Conservation (phyloP, 2,888 invertebrate genomes). For the Branchinecta sandiegonensis region DNA sequence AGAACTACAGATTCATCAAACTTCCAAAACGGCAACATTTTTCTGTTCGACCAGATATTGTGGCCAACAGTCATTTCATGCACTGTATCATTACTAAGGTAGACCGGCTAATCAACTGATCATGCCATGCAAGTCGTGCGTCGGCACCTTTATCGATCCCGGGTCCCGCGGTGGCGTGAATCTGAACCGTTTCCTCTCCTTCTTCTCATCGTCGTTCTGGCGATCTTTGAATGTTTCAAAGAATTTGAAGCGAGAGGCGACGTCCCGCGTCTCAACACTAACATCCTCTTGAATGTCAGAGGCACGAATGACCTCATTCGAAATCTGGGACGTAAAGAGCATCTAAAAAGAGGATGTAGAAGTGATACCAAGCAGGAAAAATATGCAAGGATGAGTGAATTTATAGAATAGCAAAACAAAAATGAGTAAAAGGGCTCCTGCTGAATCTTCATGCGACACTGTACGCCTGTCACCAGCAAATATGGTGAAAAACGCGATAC, state of each 20-base stretch:
- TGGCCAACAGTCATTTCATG: too few relatives aligned
- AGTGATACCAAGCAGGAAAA: too few relatives aligned
- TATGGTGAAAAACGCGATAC: too few relatives aligned
- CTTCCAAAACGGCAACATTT: too few relatives aligned
- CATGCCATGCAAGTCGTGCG: conserved; percentile 25
- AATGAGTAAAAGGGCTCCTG: too few relatives aligned
- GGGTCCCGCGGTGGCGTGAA: conserved; percentile 77
- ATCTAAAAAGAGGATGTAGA: neutral
- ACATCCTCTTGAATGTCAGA: conserved; percentile 59
- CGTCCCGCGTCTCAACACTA: conserved; percentile 61
- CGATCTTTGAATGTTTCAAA: conserved; percentile 73
- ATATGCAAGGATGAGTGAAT: too few relatives aligned
- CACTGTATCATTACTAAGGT: conserved; percentile 21
- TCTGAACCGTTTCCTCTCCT: conserved; percentile 51
- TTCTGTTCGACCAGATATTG: too few relatives aligned
- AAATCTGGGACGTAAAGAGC: conserved; percentile 17
- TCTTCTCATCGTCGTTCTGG: conserved; percentile 36
- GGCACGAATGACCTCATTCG: conserved; percentile 55
- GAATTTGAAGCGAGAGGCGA: conserved; percentile 73
- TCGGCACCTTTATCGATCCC: conserved; percentile 25
- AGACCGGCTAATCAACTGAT: conserved; percentile 27
- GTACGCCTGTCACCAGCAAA: too few relatives aligned
- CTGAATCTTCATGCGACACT: too few relatives aligned
- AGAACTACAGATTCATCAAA: too few relatives aligned
- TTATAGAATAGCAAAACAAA: too few relatives aligned